phyloP scores from a whole-genome alignment of 2,113 vertebrate genomes.

The Chiloscyllium plagiosum region DNA sequence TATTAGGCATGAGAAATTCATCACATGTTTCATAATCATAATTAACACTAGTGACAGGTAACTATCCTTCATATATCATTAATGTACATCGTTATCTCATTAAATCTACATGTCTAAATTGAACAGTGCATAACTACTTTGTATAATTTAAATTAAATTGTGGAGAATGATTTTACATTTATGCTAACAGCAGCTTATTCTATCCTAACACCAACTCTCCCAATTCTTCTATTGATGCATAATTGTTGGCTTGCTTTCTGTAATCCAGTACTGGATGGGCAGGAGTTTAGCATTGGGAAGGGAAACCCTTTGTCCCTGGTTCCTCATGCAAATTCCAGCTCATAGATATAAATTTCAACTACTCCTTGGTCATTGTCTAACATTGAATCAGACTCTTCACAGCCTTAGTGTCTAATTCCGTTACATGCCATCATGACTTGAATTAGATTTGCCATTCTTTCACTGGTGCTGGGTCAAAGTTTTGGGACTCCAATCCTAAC shows the following conservation, averaged over 20 bases:
- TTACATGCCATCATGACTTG: no score
- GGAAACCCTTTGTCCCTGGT: neutral
- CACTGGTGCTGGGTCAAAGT: no score
- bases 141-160: neutral
- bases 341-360: neutral
- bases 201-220: neutral
- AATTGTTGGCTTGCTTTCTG: neutral
- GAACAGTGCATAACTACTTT: neutral
- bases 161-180: neutral
- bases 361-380: neutral
- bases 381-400: neutral
- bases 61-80: neutral
- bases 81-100: neutral
- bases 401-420: neutral
- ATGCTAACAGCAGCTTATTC: neutral
- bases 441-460: no score
- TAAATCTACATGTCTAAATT: neutral
- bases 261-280: neutral
- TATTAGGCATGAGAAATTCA: constrained; percentile 5
- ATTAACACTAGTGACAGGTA: neutral
- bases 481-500: no score
- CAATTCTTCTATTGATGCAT: neutral
- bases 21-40: neutral
- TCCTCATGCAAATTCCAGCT: neutral
- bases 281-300: neutral